Evolutionary conservation across 1,140 invertebrate species (phyloP).

Genomic region (Drosophila sechellia): DNA sequence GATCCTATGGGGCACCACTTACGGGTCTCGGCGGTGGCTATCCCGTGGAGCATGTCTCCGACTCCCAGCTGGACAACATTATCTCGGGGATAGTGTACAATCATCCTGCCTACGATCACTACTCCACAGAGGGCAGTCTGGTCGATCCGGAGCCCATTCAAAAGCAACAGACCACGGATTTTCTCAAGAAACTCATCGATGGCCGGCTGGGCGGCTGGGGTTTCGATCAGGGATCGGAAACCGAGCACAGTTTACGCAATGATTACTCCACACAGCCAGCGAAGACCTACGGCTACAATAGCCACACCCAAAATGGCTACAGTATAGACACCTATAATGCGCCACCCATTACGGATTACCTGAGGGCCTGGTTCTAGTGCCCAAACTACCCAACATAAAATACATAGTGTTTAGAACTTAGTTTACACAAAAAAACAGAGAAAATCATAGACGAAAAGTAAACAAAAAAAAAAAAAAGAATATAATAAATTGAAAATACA

Average conservation of each 20-base stretch:
- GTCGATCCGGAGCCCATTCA: slow-evolving; percentile 68
- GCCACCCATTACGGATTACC: slow-evolving; percentile 65
- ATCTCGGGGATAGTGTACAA: slow-evolving; percentile 70
- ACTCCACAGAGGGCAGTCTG: slow-evolving; percentile 42
- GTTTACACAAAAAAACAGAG: too few species aligned
- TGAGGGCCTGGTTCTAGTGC: slow-evolving; percentile 67
- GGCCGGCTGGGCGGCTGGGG: slow-evolving; percentile 69
- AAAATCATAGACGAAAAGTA: neutral
- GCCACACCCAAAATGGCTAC: slow-evolving; percentile 67
- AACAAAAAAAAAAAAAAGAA: slow-evolving; percentile 30
- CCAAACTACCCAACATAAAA: neutral
- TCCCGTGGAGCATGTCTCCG: slow-evolving; percentile 62
- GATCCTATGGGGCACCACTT: slow-evolving; percentile 17
- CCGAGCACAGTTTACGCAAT: slow-evolving; percentile 49
- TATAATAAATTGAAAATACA: slow-evolving; percentile 62
- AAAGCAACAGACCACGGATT: slow-evolving; percentile 64
- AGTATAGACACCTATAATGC: slow-evolving; percentile 63
- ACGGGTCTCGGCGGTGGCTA: slow-evolving; percentile 39
- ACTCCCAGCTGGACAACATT: slow-evolving; percentile 67
- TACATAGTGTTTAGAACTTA: slow-evolving; percentile 23
- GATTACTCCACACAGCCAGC: slow-evolving; percentile 55
- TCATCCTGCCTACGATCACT: slow-evolving; percentile 65
- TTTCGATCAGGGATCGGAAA: slow-evolving; percentile 56
- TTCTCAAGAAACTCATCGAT: slow-evolving; percentile 69
- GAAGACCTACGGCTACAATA: slow-evolving; percentile 68